Evolutionary conservation across 92 coral and sea anemone species (phyloP).

Genomic region (Plumapathes pennacea): DNA sequence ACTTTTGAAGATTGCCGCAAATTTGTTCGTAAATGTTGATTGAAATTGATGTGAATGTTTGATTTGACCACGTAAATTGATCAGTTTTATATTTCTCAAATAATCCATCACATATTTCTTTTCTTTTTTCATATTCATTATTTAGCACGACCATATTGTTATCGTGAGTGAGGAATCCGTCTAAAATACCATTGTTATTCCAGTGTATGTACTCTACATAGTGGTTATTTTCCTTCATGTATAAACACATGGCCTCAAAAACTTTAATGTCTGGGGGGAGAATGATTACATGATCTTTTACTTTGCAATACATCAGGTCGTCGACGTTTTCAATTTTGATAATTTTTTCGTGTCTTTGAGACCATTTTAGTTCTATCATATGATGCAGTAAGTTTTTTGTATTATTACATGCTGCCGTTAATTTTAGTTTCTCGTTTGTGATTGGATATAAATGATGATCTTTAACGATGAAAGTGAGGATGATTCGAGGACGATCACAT

Average conservation of each 20-base stretch:
- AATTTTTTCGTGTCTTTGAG: constrained; percentile 27
- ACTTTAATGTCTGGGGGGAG: constrained; percentile 16
- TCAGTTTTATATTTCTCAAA: constrained; percentile 17
- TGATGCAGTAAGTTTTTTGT: constrained; percentile 18
- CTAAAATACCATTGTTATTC: constrained; percentile 31
- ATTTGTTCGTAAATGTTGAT: constrained; percentile 8
- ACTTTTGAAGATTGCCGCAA: constrained; percentile 6
- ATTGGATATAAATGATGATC: constrained; percentile 42
- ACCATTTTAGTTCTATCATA: constrained; percentile 46
- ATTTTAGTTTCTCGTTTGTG: constrained; percentile 21
- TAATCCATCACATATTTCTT: constrained; percentile 16
- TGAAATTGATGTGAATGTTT: constrained; percentile 8
- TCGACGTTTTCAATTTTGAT: background rate
- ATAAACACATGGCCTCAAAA: too few species aligned
- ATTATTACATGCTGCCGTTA: constrained; percentile 5
- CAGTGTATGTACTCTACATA: constrained; percentile 40
- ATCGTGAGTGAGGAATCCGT: constrained; percentile 28
- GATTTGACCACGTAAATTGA: constrained; percentile 49
- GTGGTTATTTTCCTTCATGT: background rate
- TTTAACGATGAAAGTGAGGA: constrained; percentile 25
- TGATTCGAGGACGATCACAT: background rate
- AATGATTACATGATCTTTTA: constrained; percentile 16
- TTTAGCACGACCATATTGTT: constrained; percentile 36
- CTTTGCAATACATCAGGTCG: background rate
- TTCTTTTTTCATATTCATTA: constrained; percentile 30